A percentile compares a stretch with the other conserved stretches of the same genome.
These are phyloP conservation scores for Onychomys leucogaster DNA, from an alignment of 2,797 vertebrate species.

Conservation along the genomic window DNA sequence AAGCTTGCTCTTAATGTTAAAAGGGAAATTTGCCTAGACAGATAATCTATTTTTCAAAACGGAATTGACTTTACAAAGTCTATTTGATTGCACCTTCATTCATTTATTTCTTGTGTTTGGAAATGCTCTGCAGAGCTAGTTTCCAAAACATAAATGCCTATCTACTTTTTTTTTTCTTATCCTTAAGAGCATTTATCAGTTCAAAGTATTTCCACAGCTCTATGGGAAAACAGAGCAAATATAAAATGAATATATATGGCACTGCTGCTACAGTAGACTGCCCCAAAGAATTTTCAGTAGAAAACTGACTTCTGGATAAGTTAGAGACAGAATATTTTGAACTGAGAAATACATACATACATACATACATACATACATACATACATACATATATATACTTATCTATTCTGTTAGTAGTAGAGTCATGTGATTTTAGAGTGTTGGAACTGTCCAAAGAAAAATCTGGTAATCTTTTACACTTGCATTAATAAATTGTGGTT, in stretches of 20 bases:
- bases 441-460: background rate
- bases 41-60: slow-evolving; percentile 76
- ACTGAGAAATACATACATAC: background rate
- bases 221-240: slow-evolving; percentile 2
- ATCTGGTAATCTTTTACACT: background rate
- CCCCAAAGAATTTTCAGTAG: background rate
- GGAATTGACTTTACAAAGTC: slow-evolving; percentile 78
- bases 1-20: slow-evolving; percentile 69
- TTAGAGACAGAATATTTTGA: background rate
- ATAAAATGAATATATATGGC: background rate
- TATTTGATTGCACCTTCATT: slow-evolving; percentile 65
- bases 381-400: background rate
- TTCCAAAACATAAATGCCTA: slow-evolving; percentile 12
- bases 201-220: background rate
- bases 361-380: background rate
- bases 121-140: slow-evolving; percentile 28
- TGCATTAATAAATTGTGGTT: slow-evolving; percentile 37
- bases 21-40: slow-evolving; percentile 67
- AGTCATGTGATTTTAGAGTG: background rate
- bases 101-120: slow-evolving; percentile 75
- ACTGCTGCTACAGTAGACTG: background rate
- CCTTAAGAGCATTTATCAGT: slow-evolving; percentile 29
- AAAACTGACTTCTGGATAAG: background rate
- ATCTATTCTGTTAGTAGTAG: background rate
- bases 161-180: background rate